phyloP scores from a whole-genome alignment of 2,797 vertebrate species.

The Rhinogobio ventralis region DNA sequence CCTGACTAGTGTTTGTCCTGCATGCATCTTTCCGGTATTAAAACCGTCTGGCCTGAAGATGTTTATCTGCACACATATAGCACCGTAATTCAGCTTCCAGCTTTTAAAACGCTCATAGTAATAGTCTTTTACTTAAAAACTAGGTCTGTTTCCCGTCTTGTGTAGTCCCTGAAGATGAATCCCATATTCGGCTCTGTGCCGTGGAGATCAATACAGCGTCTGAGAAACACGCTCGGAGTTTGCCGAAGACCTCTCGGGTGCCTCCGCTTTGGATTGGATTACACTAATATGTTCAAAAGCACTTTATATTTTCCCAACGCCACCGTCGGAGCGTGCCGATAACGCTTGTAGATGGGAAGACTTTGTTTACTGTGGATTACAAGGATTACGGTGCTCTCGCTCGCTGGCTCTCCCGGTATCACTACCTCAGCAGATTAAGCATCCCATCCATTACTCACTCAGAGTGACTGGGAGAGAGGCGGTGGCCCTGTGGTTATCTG shows the following conservation, averaged over 20 bases:
- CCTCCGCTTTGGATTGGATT: constrained; percentile 55
- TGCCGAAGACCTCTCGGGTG: constrained; percentile 27
- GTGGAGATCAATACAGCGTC: constrained; percentile 51
- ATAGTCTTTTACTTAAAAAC: constrained; percentile 17
- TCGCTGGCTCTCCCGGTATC: constrained; percentile 23
- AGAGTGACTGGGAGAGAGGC: constrained; percentile 24
- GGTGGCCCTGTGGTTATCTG: constrained; percentile 36
- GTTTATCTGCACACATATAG: neutral
- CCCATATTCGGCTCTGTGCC: neutral
- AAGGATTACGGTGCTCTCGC: constrained; percentile 49
- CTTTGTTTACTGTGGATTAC: constrained; percentile 61
- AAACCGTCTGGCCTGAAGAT: constrained; percentile 8
- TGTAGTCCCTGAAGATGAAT: neutral
- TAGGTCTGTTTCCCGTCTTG: neutral
- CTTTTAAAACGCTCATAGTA: constrained; percentile 5
- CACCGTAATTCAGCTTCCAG: neutral
- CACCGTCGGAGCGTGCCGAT: neutral
- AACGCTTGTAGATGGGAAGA: constrained; percentile 26
- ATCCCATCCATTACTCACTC: constrained; percentile 45
- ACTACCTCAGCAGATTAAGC: constrained; percentile 55
- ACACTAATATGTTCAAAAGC: constrained; percentile 56
- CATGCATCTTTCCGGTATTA: neutral
- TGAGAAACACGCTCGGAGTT: constrained; percentile 22
- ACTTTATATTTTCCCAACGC: constrained; percentile 43
- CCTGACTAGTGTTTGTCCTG: constrained; percentile 6